A percentile compares a stretch with the other conserved stretches of the same genome.
Conservation (phyloP, 2,888 invertebrate genomes). For the Antitype chi region DNA sequence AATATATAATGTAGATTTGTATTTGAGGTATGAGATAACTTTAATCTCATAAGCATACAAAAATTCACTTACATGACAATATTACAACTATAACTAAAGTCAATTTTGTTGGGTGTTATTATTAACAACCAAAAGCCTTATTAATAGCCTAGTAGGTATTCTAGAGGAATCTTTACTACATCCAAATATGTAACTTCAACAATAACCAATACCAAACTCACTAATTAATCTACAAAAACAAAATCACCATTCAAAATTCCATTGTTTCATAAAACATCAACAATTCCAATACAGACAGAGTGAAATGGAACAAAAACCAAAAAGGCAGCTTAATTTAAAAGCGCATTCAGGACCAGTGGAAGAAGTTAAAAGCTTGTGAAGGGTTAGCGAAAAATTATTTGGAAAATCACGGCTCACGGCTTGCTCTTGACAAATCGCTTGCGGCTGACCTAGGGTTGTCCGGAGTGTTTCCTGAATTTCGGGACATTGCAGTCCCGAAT, state of each 20-base stretch:
- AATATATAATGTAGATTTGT: neutral
- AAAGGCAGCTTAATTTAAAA: constrained; percentile 52
- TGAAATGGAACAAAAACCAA: constrained; percentile 22
- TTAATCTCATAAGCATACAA: too few relatives aligned
- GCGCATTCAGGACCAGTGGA: constrained; percentile 48
- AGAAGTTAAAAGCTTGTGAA: constrained; percentile 64
- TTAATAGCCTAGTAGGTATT: neutral
- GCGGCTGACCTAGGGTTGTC: constrained; percentile 64
- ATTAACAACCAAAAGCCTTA: neutral
- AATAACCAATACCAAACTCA: neutral
- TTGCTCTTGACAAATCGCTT: constrained; percentile 73
- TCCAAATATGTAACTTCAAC: neutral
- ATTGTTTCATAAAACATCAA: constrained; percentile 35
- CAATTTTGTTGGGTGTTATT: too few relatives aligned
- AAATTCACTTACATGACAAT: too few relatives aligned
- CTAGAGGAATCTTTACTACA: neutral
- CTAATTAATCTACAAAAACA: neutral
- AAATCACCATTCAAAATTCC: constrained; percentile 12
- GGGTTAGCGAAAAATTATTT: constrained; percentile 72
- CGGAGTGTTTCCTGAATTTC: constrained; percentile 3
- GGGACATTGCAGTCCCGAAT: neutral
- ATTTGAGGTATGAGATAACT: neutral
- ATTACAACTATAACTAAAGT: too few relatives aligned
- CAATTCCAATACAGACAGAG: constrained; percentile 18
- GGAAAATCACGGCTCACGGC: constrained; percentile 67